Base-by-base conservation (phyloP, 1,140 invertebrate species). In the Drosophila pectinifera region DNA sequence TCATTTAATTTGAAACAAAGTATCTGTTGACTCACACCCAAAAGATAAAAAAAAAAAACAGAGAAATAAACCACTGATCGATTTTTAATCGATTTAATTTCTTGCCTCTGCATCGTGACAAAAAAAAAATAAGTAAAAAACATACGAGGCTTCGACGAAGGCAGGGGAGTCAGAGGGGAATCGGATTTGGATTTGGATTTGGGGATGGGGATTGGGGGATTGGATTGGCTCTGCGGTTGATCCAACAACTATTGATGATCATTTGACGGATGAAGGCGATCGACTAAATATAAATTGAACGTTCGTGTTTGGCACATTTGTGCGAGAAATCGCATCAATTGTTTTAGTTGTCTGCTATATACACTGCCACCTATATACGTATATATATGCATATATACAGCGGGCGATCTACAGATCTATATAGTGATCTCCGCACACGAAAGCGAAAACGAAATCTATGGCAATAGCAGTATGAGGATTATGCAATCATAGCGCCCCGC, bases 241-340 rank as follows among this genome's bases (percentile, higher is more conserved):
- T 43, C 61, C 38, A 11, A 26, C 14, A 16, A 14, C 16, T 18
- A 41, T 55, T 69, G 39, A 65, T 39, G 80, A 81, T 75, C 75
- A 79, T 83, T 83, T 73, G 81, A 85, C 80, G 62, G 61, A 80
- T 59, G 77, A 78, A 82, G 82, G 77, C 81, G 78, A 86, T 85
- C 82, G 81, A 78, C 81, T 88, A 88, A 78, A 82, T 86, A 78
- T 86, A 86, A 75, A 86, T 81, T 75, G 64, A 79, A 88, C 73
- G 82, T 78, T 86, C 82, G 82, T 86, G 82, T 78, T 82, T 86
- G 82, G 79, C 82, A 86, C 82, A 88, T 82, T 82, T 88, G 78
- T 76, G 82, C 78, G 67, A 86, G 84, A 86, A 86, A 81, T 86
- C 83, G 75, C 83, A 82, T 86, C 83, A 80, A 86, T 86, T 86